Evolutionary conservation across 2,113 vertebrate genomes (phyloP), one percentile per base, ranked within the genome.

Genomic region (Leuciscus idus): DNA sequence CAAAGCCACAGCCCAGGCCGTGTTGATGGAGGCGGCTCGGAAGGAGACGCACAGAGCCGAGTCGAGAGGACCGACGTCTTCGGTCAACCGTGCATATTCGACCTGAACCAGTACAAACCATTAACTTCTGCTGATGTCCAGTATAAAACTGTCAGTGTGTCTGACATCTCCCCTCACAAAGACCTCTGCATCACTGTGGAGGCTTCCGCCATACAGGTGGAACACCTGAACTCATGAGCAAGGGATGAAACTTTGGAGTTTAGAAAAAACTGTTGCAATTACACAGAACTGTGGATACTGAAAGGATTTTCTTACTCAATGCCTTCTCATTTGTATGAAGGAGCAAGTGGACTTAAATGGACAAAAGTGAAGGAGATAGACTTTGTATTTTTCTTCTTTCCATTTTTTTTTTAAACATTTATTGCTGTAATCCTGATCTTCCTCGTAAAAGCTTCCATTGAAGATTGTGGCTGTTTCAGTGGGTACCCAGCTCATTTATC

Each of bases 131-230:
- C 91, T 36, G 95, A 95, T 84, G 91, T 95, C 87, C 94, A 95
- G 87, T 96, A 95, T 91, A 96, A 95, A 92, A 93, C 94, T 15
- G 94, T 96, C 90, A 93, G 87, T 59, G 91, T 95, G 81, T 88
- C 93, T 17, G 93, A 95, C 88, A 85, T 95, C 28, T 81, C 95
- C 79, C 94, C 97, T 89, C 97, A 98, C 93, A 99, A 99, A 94
- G 97, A 99, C 96, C 96, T 98, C 92, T 99, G 98, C 94, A 96
- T 99, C 93, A 98, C 97, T 85, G 98, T 99, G 93, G 96, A 97
- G 91, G 96, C 98, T 90, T 97, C 97, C 92, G 90, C 94, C 81
- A 95, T 96, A 86, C 95, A 95, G 92, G 95, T 95, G 89, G 94
- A 95, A 82, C 95, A 95, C 76, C 93, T 96, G 61, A 95, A 93